phyloP scores from a whole-genome alignment of 1,140 invertebrate genomes.

The Drosophila subpulchrella region DNA sequence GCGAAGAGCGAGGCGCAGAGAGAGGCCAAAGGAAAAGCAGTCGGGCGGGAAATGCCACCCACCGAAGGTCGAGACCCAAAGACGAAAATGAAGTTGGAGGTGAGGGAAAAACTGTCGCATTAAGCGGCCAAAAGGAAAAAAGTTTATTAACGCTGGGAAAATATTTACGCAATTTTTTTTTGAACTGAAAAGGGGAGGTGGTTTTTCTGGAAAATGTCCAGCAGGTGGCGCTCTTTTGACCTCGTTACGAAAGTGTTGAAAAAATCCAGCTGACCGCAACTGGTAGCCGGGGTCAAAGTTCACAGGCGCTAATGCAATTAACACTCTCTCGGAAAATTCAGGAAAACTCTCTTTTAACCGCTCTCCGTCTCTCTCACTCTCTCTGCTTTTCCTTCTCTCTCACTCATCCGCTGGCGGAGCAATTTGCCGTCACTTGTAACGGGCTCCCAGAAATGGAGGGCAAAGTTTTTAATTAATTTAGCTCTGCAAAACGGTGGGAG shows the following conservation, averaged over 20 bases:
- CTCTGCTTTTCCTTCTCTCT: constrained; percentile 5
- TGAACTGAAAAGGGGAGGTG: background rate
- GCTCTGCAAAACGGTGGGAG: constrained; percentile 18
- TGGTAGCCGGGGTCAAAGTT: constrained; percentile 61
- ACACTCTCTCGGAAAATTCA: constrained; percentile 50
- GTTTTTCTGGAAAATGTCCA: background rate
- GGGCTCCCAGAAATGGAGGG: constrained; percentile 51
- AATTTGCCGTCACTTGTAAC: constrained; percentile 72
- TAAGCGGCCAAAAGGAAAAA: constrained; percentile 38
- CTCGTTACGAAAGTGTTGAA: constrained; percentile 74
- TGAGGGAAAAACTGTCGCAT: constrained; percentile 23
- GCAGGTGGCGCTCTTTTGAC: constrained; percentile 43
- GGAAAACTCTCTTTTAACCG: background rate
- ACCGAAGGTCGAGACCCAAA: constrained; percentile 26
- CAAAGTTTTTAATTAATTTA: constrained; percentile 73
- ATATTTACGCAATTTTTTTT: constrained; percentile 26
- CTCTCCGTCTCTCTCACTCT: background rate
- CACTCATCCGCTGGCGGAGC: constrained; percentile 31
- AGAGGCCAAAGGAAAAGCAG: constrained; percentile 16
- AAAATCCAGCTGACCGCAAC: constrained; percentile 61
- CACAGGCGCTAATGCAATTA: constrained; percentile 66
- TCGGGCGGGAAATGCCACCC: constrained; percentile 8
- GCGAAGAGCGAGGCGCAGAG: constrained; percentile 18
- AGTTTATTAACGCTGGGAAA: constrained; percentile 66
- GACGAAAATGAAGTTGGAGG: background rate